These are phyloP conservation scores for Macaria liturata DNA, from an alignment of 2,888 invertebrate species.

Conservation along the genomic window DNA sequence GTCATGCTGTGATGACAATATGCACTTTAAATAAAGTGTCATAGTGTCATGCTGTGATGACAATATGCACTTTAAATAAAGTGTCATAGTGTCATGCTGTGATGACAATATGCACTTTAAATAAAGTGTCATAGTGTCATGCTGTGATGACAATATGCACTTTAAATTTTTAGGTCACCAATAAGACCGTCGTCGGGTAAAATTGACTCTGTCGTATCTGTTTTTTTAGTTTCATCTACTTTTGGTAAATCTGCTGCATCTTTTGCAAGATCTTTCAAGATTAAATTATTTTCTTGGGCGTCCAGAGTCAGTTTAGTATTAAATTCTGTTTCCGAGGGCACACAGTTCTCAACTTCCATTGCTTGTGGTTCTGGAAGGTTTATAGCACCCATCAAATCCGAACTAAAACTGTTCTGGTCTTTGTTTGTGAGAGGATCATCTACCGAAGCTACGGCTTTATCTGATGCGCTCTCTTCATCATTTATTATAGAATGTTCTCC, in stretches of 20 bases:
- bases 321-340: constrained; percentile 13
- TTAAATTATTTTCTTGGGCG: not conserved
- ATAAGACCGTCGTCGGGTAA: constrained; percentile 13
- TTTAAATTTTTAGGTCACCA: constrained; percentile 8
- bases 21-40: not conserved
- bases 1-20: too few species aligned
- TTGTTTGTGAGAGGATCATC: constrained; percentile 48
- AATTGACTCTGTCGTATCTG: constrained; percentile 1
- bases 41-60: too few species aligned
- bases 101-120: too few species aligned
- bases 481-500: constrained; percentile 28
- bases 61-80: not conserved
- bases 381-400: constrained; percentile 23
- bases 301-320: constrained; percentile 13
- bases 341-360: not conserved
- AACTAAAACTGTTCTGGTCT: constrained; percentile 30
- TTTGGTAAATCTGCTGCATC: not conserved
- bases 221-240: constrained; percentile 4
- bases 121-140: too few species aligned
- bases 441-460: constrained; percentile 5
- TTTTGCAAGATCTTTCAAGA: not conserved
- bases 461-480: constrained; percentile 35
- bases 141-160: too few species aligned
- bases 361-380: constrained; percentile 1
- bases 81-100: too few species aligned